Evolutionary conservation across 1,140 invertebrate genomes (phyloP).

Genomic region (Hycleus phaleratus): DNA sequence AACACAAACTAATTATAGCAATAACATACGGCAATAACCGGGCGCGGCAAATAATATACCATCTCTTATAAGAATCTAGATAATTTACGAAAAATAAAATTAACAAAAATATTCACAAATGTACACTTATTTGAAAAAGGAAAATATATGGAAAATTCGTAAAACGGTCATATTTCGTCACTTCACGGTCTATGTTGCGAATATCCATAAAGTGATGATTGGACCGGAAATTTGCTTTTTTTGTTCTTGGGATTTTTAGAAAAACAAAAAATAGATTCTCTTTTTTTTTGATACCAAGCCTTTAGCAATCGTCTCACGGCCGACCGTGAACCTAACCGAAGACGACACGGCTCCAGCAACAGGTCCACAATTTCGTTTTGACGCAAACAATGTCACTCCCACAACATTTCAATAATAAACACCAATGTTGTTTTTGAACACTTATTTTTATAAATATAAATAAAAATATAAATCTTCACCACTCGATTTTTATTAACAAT

Average conservation of each 20-base stretch:
- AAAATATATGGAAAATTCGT: neutral
- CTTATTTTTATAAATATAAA: neutral
- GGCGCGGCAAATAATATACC: neutral
- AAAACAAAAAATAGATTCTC: neutral
- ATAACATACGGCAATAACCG: neutral
- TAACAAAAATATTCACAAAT: neutral
- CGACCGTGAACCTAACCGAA: constrained; percentile 23
- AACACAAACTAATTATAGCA: too few relatives aligned
- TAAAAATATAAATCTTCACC: too few relatives aligned
- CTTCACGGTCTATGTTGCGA: constrained; percentile 18
- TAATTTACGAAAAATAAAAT: neutral
- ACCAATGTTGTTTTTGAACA: neutral
- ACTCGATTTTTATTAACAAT: too few relatives aligned
- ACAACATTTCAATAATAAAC: constrained; percentile 1
- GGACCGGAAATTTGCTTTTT: too few relatives aligned
- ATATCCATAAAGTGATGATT: constrained; percentile 17
- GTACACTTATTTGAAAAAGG: too few relatives aligned
- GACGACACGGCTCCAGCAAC: constrained; percentile 20
- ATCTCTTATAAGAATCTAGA: neutral
- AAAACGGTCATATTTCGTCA: neutral
- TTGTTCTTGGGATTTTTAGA: too few relatives aligned
- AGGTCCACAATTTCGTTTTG: constrained; percentile 15
- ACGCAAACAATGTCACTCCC: neutral
- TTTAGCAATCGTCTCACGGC: constrained; percentile 14
- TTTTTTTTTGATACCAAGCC: neutral